These are phyloP conservation scores for Dermochelys coriacea DNA, from an alignment of 2,797 vertebrate genomes.

Conservation along the genomic window DNA sequence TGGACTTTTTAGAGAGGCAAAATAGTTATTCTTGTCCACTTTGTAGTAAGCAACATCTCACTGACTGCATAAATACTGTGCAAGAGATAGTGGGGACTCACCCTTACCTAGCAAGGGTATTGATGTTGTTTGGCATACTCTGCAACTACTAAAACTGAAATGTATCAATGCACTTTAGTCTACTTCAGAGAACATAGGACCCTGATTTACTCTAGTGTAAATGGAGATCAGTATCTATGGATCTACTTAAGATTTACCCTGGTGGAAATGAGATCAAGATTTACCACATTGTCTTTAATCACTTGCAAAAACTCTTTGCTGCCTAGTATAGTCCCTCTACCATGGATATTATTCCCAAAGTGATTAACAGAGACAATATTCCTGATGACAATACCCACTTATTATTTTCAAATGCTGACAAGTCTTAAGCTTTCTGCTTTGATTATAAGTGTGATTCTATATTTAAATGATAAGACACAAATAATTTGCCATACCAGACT, in stretches of 20 bases:
- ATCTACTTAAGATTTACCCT: not conserved
- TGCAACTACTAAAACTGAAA: not conserved
- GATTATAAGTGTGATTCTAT: constrained; percentile 21
- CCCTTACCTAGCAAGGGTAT: not conserved
- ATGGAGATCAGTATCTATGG: not conserved
- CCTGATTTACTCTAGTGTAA: not conserved
- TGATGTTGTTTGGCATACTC: accelerated
- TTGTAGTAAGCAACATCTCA: not conserved
- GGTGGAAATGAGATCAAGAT: not conserved
- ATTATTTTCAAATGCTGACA: constrained; percentile 33
- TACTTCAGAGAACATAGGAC: not conserved
- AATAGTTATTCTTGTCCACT: not conserved
- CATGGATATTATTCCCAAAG: not conserved
- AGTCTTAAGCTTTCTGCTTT: constrained; percentile 41
- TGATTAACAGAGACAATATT: constrained; percentile 19
- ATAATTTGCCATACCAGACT: constrained; percentile 38
- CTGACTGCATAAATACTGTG: accelerated
- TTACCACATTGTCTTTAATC: not conserved
- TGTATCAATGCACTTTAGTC: not conserved
- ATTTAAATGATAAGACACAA: constrained; percentile 37
- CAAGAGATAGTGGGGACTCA: not conserved
- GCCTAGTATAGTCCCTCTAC: constrained; percentile 8
- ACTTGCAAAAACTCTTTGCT: not conserved
- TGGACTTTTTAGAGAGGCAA: not conserved
- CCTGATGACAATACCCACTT: constrained; percentile 48